Evolutionary conservation across 2,888 invertebrate genomes (phyloP), one percentile per base, ranked within the genome.

Genomic region (Galeopsomyia nigrocyanea): DNA sequence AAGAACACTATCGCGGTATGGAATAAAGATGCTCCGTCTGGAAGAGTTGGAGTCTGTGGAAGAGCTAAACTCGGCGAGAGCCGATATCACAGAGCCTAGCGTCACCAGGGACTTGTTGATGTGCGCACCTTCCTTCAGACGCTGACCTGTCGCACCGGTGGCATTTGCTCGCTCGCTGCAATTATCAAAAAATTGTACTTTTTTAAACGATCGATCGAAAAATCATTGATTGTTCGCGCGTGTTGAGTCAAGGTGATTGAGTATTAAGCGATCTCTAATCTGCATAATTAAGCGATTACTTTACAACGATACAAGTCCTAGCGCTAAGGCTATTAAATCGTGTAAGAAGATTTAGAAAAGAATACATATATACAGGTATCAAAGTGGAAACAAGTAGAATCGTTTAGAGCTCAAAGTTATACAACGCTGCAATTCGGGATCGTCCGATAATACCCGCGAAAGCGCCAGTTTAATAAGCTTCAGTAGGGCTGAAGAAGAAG

Each of bases 71-170:
- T 95, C 94, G 56, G 95, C 95, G 64, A 96, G 88, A 16, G 71
- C 75, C 26, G 94, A 94, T 83, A 95, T 95, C 78, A 95, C 95
- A 78, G 93, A 94, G 74, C 95, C 95, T 67, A 96, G 88, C 21
- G 96, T 95, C 26, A 95, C 95, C 68, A 96, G 87, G 0, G 95
- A 95, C 87, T 96, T 95, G 87, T 96, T 96, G 82, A 96, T 96
- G 87, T 95, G 95, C 22, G 94, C 95, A 68, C 95, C 95, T 87
- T 96, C 95, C 86, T 95, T 95, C 77, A 97, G 88, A 22, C 97
- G 90, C 87, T 95, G 94, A 0, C 97, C 97, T 10, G 95, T 96
- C 19, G 97, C 96, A 53, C 96, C 96, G 0, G 96, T 94, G 16
- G 95, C 92, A 87, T 95, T 94, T 0, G 95, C 95, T 56, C 95